Evolutionary conservation across 1,140 invertebrate species (phyloP).

Genomic region (Scaptodrosophila lebanonensis): DNA sequence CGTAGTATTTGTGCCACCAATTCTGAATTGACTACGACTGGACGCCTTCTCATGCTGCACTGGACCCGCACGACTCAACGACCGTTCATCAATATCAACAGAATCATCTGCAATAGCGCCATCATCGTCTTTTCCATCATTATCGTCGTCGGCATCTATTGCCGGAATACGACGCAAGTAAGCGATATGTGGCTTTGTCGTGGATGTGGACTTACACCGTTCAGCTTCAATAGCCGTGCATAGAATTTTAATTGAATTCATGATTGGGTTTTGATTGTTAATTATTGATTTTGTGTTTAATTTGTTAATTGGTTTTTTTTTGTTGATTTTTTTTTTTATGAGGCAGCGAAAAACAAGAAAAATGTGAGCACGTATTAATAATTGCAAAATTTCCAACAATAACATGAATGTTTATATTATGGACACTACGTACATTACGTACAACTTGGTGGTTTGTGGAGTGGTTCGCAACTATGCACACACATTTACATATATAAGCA

Average conservation of each 20-base stretch:
- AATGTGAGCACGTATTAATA: conserved; percentile 46
- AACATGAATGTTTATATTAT: conserved; percentile 33
- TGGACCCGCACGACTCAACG: too few relatives aligned
- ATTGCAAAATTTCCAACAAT: conserved; percentile 53
- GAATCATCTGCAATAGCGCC: conserved; percentile 24
- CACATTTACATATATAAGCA: conserved; percentile 5
- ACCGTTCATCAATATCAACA: conserved; percentile 44
- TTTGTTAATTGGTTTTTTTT: conserved; percentile 29
- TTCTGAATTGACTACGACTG: too few relatives aligned
- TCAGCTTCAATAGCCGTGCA: conserved; percentile 25
- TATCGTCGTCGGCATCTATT: conserved; percentile 44
- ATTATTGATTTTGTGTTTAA: conserved; percentile 10
- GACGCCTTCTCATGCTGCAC: too few relatives aligned
- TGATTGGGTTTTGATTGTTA: conserved; percentile 8
- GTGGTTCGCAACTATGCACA: too few relatives aligned
- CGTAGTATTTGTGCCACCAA: too few relatives aligned
- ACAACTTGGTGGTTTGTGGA: too few relatives aligned
- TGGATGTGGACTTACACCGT: conserved; percentile 26
- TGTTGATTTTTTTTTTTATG: conserved; percentile 5
- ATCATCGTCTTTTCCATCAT: conserved; percentile 14
- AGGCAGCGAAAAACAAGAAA: conserved; percentile 28
- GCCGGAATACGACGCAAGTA: conserved; percentile 36
- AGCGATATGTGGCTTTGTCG: conserved; percentile 18
- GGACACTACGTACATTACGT: conserved; percentile 3
- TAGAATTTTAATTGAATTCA: conserved; percentile 6